Evolutionary conservation across 1,140 invertebrate genomes (phyloP).

Genomic region (Orchestia grillus): DNA sequence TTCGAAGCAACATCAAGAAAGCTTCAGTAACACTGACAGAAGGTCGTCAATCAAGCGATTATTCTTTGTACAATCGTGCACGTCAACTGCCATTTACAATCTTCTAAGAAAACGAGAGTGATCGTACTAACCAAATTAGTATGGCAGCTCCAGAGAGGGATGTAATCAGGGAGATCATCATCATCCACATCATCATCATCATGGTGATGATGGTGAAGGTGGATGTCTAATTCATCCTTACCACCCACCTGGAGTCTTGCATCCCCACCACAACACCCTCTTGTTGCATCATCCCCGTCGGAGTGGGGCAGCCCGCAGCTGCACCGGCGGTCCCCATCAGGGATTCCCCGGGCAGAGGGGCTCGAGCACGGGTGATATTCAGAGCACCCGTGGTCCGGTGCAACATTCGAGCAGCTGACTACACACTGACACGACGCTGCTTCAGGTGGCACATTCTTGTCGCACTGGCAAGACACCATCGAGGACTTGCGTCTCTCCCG

Average conservation of each 20-base stretch:
- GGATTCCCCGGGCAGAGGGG: background rate
- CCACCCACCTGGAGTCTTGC: conserved; percentile 26
- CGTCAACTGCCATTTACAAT: conserved; percentile 3
- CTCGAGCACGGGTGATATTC: background rate
- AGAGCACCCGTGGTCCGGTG: background rate
- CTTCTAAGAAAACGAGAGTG: background rate
- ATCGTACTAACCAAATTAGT: conserved; percentile 43
- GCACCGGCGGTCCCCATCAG: background rate
- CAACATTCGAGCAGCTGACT: background rate
- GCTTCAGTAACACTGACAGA: background rate
- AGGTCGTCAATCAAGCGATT: background rate
- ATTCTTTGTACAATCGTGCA: background rate
- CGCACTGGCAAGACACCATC: background rate
- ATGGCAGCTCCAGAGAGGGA: conserved; percentile 53
- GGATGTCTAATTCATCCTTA: conserved; percentile 25
- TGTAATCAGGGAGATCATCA: conserved; percentile 44
- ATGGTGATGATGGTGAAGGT: background rate
- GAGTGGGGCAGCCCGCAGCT: background rate
- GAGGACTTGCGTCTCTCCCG: conserved; percentile 20
- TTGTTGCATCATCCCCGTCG: background rate
- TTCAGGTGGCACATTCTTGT: conserved; percentile 5
- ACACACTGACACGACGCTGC: background rate
- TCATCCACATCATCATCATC: conserved; percentile 24
- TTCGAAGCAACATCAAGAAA: background rate
- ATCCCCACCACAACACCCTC: conserved; percentile 45